A percentile compares a stretch with the other conserved stretches of the same genome.
Evolutionary conservation across 2,888 invertebrate genomes (phyloP).

Genomic region (Drosophila kanekoi): DNA sequence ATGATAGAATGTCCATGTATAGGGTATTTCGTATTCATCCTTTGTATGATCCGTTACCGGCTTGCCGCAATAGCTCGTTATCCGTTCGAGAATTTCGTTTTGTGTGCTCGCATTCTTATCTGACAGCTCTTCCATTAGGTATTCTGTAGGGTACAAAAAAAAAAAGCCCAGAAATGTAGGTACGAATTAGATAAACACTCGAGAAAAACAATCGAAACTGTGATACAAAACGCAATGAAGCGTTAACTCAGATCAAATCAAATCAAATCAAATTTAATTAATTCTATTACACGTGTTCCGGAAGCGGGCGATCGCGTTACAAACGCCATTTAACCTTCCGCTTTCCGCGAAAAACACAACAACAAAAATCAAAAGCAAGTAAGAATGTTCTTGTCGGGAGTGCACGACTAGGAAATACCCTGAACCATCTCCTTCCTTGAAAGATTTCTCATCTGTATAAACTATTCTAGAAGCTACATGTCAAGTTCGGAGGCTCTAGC

Average conservation of each 20-base stretch:
- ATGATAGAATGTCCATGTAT: slow-evolving; percentile 95
- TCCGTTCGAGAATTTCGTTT: slow-evolving; percentile 85
- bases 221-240: slow-evolving; percentile 36
- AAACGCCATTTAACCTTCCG: slow-evolving; percentile 67
- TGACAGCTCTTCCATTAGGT: slow-evolving; percentile 78
- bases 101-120: slow-evolving; percentile 78
- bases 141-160: slow-evolving; percentile 68
- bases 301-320: slow-evolving; percentile 57
- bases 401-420: too few relatives aligned
- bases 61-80: slow-evolving; percentile 91
- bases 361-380: too few relatives aligned
- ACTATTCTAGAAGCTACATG: too few relatives aligned
- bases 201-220: neutral
- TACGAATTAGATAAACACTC: slow-evolving; percentile 6
- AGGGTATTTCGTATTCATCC: slow-evolving; percentile 87
- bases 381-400: too few relatives aligned
- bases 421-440: too few relatives aligned
- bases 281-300: slow-evolving; percentile 68
- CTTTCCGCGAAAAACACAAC: slow-evolving; percentile 30
- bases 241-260: slow-evolving; percentile 34
- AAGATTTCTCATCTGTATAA: too few relatives aligned
- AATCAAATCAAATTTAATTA: slow-evolving; percentile 67
- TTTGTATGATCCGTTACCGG: slow-evolving; percentile 89
- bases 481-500: too few relatives aligned
- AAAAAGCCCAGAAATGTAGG: neutral